These are phyloP conservation scores for Uromys caudimaculatus DNA, from an alignment of 2,797 vertebrate species.

Conservation along the genomic window DNA sequence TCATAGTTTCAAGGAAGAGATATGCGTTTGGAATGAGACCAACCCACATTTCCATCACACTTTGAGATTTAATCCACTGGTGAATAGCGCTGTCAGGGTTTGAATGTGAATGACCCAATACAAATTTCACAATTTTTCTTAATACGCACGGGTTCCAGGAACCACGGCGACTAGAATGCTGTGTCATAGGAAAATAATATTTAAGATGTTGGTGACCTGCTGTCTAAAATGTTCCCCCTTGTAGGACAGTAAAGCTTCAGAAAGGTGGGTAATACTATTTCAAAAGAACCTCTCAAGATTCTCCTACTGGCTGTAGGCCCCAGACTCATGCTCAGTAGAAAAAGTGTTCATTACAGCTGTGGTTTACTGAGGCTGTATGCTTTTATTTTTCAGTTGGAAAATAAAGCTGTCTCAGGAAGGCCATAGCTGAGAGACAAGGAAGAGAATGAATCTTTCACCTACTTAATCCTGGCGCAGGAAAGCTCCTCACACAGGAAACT, in stretches of 20 bases:
- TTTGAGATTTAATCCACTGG: background rate
- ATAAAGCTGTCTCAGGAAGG: background rate
- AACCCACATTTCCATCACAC: background rate
- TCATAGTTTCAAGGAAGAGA: background rate
- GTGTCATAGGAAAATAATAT: background rate
- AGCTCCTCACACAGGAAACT: background rate
- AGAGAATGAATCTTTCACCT: background rate
- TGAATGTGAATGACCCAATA: background rate
- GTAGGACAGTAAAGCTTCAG: background rate
- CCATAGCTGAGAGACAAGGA: background rate
- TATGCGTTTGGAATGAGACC: background rate
- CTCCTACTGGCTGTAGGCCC: background rate
- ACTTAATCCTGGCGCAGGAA: background rate
- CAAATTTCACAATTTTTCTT: background rate
- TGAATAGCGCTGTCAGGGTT: background rate
- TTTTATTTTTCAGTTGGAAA: background rate
- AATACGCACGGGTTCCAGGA: background rate
- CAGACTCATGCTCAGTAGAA: background rate
- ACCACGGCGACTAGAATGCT: background rate
- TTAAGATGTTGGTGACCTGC: background rate
- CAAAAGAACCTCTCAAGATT: background rate
- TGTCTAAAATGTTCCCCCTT: background rate
- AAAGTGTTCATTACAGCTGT: background rate
- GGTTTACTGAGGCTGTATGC: background rate
- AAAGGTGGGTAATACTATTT: background rate